Percentiles rank a stretch among this genome's conserved stretches.
phyloP scores from a whole-genome alignment of 2,797 vertebrate genomes.

The Nannoperca obscura region DNA sequence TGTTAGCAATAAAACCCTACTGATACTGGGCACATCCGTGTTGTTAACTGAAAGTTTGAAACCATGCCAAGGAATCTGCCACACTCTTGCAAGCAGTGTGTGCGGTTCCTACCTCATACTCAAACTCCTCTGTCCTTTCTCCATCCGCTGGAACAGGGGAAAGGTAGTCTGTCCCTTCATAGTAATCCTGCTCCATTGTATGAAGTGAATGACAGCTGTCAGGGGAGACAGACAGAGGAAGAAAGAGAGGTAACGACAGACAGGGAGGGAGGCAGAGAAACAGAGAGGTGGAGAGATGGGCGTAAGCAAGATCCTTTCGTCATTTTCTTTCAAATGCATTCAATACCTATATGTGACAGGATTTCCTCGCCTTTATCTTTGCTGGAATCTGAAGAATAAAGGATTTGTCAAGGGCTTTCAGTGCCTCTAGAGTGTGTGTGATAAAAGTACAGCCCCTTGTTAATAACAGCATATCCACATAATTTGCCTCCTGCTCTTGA shows the following conservation, averaged over 20 bases:
- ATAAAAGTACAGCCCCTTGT: conserved; percentile 72
- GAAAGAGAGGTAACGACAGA: conserved; percentile 16
- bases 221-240: conserved; percentile 35
- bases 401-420: conserved; percentile 76
- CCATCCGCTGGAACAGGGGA: conserved; percentile 90
- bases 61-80: not conserved
- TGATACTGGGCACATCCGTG: not conserved
- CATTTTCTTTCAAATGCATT: conserved; percentile 46
- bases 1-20: not conserved
- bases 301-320: conserved; percentile 38
- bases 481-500: conserved; percentile 72
- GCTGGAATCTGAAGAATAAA: conserved; percentile 72
- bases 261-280: conserved; percentile 18
- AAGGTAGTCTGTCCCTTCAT: conserved; percentile 93
- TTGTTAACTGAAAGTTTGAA: not conserved
- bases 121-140: conserved; percentile 94
- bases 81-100: not conserved
- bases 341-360: conserved; percentile 68
- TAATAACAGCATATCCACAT: conserved; percentile 77
- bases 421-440: conserved; percentile 59
- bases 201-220: conserved; percentile 97
- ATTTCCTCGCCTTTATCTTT: conserved; percentile 69
- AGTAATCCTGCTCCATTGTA: conserved; percentile 94
- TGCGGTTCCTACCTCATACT: conserved; percentile 93
- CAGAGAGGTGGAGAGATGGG: conserved; percentile 46